These are phyloP conservation scores for Heteropelma amictum DNA, from an alignment of 2,888 invertebrate species.

Conservation along the genomic window DNA sequence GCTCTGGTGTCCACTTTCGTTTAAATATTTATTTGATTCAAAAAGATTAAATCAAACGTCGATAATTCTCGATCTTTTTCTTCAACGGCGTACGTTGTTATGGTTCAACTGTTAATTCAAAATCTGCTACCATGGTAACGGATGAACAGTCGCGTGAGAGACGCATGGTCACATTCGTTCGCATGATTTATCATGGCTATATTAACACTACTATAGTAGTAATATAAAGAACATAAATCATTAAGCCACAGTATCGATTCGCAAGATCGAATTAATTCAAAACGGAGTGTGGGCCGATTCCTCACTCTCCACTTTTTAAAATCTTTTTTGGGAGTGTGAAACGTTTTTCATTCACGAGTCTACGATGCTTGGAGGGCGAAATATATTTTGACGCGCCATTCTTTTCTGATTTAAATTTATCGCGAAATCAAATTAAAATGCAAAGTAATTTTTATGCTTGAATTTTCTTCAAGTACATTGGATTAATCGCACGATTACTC, in stretches of 20 bases:
- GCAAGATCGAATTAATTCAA: too few relatives aligned
- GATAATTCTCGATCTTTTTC: neutral
- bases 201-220: neutral
- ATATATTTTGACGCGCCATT: too few relatives aligned
- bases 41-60: neutral
- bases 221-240: neutral
- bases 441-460: neutral
- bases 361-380: too few relatives aligned
- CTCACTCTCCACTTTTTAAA: too few relatives aligned
- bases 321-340: too few relatives aligned
- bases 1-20: too few relatives aligned
- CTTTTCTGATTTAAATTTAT: neutral
- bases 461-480: neutral
- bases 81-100: neutral
- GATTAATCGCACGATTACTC: neutral
- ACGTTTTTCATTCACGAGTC: too few relatives aligned
- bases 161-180: neutral
- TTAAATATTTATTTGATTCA: neutral
- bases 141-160: constrained; percentile 7
- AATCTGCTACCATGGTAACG: neutral
- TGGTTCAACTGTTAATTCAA: neutral
- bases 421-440: neutral
- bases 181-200: neutral
- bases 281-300: too few relatives aligned
- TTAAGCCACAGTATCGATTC: neutral